A percentile compares a stretch with the other conserved stretches of the same genome.
These are phyloP conservation scores for Zoroaster sp. DNA, from an alignment of 53 echinoderm and acorn worm species.

Conservation along the genomic window DNA sequence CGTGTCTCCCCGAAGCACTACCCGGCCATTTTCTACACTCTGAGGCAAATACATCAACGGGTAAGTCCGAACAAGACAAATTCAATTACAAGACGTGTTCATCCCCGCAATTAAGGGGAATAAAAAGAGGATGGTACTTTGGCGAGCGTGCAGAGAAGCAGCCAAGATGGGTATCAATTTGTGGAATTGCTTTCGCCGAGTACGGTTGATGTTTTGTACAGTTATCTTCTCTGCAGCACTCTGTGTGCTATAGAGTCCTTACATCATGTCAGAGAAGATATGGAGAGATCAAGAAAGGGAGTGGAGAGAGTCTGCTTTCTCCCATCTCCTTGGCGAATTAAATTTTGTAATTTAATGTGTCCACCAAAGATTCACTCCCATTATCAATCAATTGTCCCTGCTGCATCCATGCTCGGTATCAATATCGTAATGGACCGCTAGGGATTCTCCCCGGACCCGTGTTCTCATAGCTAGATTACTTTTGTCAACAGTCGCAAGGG, in stretches of 20 bases:
- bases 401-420: constrained; percentile 12
- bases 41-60: not conserved
- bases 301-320: not conserved
- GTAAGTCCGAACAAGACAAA: constrained; percentile 37
- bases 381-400: constrained; percentile 50
- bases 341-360: constrained; percentile 53
- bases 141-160: not conserved
- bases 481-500: constrained; percentile 49
- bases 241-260: not conserved
- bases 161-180: constrained; percentile 15
- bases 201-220: not conserved
- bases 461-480: constrained; percentile 42
- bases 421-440: constrained; percentile 44
- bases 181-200: constrained; percentile 26
- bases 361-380: constrained; percentile 28
- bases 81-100: constrained; percentile 39
- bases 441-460: not conserved
- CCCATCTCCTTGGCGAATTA: not conserved
- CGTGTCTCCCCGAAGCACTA: not conserved
- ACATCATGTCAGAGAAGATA: not conserved
- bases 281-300: not conserved
- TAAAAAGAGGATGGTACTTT: constrained; percentile 4
- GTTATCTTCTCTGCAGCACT: not conserved
- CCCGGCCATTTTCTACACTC: not conserved
- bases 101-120: constrained; percentile 40